A percentile compares a stretch with the other conserved stretches of the same genome.
Evolutionary conservation across 2,113 vertebrate species (phyloP).

Genomic region (Peromyscus polionotus): DNA sequence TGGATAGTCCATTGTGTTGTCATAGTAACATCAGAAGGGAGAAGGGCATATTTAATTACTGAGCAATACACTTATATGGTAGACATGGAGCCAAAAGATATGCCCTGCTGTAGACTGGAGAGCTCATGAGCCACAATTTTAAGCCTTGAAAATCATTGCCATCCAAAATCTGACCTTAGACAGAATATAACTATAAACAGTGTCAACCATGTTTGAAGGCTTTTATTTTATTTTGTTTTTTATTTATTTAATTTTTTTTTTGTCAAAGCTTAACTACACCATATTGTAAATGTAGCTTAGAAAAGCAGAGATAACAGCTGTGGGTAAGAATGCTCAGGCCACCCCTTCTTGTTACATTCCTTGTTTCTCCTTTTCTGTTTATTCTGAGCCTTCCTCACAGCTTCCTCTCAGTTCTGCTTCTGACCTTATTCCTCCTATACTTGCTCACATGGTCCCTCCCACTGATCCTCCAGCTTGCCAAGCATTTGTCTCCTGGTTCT

Average conservation of each 20-base stretch:
- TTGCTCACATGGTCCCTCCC: background rate
- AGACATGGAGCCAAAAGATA: background rate
- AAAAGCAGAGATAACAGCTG: slow-evolving; percentile 1
- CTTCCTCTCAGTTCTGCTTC: background rate
- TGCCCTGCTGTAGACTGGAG: background rate
- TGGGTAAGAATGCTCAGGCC: background rate
- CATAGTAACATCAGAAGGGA: background rate
- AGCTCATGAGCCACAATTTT: background rate
- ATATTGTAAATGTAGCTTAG: background rate
- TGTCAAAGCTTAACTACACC: background rate
- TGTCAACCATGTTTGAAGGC: background rate
- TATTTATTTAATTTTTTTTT: background rate
- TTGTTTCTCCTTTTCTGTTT: background rate
- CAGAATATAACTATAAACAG: background rate
- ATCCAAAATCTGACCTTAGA: background rate
- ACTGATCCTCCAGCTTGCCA: background rate
- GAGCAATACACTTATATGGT: background rate
- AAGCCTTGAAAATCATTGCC: background rate
- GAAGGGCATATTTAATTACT: background rate
- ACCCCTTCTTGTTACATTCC: background rate
- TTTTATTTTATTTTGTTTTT: background rate
- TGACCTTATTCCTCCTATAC: too few species aligned
- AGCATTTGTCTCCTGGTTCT: background rate
- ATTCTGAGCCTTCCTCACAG: background rate
- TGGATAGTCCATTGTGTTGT: background rate